phyloP scores from a whole-genome alignment of 2,113 vertebrate genomes.

The Seriola aureovittata region DNA sequence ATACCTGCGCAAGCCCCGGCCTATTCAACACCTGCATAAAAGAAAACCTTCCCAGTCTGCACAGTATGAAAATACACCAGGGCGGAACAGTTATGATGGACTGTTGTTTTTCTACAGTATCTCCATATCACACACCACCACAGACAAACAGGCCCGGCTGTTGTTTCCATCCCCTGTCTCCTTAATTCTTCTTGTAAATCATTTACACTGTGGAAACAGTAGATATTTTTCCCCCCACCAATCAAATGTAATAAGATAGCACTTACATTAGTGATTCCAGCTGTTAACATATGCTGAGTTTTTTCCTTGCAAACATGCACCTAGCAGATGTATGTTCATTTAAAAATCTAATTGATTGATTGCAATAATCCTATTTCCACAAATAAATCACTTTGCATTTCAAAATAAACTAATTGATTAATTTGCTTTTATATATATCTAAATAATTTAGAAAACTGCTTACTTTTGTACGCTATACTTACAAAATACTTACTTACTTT shows the following conservation, averaged over 20 bases:
- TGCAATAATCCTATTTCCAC: not conserved
- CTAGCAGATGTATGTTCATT: not conserved
- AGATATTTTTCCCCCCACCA: conserved; percentile 27
- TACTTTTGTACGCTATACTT: no score
- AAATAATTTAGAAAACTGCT: no score
- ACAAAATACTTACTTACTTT: no score
- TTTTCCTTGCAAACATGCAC: not conserved
- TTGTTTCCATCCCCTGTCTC: conserved; percentile 34
- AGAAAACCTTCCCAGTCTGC: conserved; percentile 73
- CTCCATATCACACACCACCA: conserved; percentile 62
- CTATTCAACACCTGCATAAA: conserved; percentile 84
- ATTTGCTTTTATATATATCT: not conserved
- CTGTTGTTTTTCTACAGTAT: conserved; percentile 65
- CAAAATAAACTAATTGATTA: not conserved
- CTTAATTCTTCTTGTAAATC: conserved; percentile 45
- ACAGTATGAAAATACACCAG: conserved; percentile 74
- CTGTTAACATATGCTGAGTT: conserved; percentile 1
- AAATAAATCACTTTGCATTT: not conserved
- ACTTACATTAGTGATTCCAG: conserved; percentile 50
- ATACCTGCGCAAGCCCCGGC: conserved; percentile 83
- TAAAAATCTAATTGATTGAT: not conserved
- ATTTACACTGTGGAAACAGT: conserved; percentile 44
- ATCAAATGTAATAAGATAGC: conserved; percentile 25
- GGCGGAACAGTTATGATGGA: conserved; percentile 71
- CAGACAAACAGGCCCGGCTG: conserved; percentile 43